Conservation (phyloP, 2,888 invertebrate species). For the Trachelus iudaicus region DNA sequence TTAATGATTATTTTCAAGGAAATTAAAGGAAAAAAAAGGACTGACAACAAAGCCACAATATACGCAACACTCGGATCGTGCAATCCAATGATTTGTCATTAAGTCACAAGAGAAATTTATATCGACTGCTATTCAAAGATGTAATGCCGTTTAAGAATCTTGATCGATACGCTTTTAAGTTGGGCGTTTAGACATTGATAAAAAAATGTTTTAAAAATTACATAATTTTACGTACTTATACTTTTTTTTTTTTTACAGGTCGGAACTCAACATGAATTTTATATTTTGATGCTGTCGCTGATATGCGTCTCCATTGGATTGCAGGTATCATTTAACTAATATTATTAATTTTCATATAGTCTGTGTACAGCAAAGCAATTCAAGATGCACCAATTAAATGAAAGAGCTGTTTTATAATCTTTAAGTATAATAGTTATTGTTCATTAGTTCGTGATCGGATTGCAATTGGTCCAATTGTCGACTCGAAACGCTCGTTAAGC, state of each 20-base stretch:
- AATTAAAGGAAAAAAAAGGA: not conserved
- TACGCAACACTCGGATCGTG: not conserved
- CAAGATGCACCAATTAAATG: not conserved
- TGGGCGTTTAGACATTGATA: not conserved
- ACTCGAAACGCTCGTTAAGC: slow-evolving; percentile 8
- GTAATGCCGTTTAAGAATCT: not conserved
- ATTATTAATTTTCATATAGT: not conserved
- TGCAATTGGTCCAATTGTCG: slow-evolving; percentile 36
- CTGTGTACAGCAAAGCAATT: not conserved
- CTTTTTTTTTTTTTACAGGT: slow-evolving; percentile 61
- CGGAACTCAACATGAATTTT: slow-evolving; percentile 87
- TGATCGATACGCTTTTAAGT: not conserved
- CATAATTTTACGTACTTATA: not conserved
- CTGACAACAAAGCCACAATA: not conserved
- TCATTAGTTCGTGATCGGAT: not conserved
- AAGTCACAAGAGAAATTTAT: not conserved
- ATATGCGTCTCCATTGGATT: slow-evolving; percentile 85
- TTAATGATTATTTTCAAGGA: slow-evolving; percentile 3
- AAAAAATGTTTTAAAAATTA: not conserved
- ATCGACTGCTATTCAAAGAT: not conserved
- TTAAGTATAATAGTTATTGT: not conserved
- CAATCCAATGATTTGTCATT: not conserved
- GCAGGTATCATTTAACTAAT: slow-evolving; percentile 72
- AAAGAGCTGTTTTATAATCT: not conserved
- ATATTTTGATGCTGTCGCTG: slow-evolving; percentile 81